Conservation (phyloP, 2,888 invertebrate genomes). For the Pardosa pseudoannulata region DNA sequence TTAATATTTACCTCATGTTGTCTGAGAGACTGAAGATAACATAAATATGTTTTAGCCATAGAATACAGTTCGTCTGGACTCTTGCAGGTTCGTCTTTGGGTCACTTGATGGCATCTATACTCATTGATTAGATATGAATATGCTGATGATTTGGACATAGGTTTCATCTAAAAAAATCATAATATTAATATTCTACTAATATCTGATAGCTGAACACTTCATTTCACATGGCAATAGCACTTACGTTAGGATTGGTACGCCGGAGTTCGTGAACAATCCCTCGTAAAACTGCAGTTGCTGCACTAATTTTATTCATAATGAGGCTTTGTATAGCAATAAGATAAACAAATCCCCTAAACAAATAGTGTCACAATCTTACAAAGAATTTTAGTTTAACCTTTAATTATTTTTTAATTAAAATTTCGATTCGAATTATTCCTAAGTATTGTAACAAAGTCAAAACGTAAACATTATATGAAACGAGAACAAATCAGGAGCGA, state of each 20-base stretch:
- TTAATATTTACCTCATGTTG: constrained; percentile 48
- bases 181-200: too few species aligned
- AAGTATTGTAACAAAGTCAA: too few species aligned
- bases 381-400: too few species aligned
- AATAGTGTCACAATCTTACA: too few species aligned
- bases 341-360: too few species aligned
- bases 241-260: constrained; percentile 39
- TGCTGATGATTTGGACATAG: constrained; percentile 37
- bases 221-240: too few species aligned
- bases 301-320: not conserved
- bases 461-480: too few species aligned
- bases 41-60: constrained; percentile 52
- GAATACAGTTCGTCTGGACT: constrained; percentile 34
- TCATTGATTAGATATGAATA: constrained; percentile 42
- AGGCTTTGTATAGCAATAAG: too few species aligned
- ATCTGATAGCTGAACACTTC: too few species aligned
- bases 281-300: constrained; percentile 9
- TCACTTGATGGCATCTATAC: constrained; percentile 46
- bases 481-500: too few species aligned
- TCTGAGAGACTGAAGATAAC: constrained; percentile 47
- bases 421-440: too few species aligned
- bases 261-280: constrained; percentile 50
- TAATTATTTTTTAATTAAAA: too few species aligned
- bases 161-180: constrained; percentile 33
- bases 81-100: constrained; percentile 45